Percentiles rank a stretch among this genome's conserved stretches.
Evolutionary conservation across 2,888 invertebrate genomes (phyloP).

Genomic region (Incurvaria masculella): DNA sequence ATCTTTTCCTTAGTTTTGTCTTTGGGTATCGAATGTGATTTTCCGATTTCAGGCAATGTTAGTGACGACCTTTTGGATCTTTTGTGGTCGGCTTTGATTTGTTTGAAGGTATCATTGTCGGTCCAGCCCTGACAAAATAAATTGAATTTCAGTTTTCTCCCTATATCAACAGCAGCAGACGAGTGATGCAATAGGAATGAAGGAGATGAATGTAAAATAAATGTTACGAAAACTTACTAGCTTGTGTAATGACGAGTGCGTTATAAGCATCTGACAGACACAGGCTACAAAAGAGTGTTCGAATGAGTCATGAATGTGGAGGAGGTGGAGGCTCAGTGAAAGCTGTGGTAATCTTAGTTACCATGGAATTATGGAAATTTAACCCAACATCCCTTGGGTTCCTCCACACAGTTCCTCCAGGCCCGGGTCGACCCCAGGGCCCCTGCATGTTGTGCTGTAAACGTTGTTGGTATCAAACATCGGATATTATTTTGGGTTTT

Average conservation of each 20-base stretch:
- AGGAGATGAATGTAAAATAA: neutral
- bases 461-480: constrained; percentile 21
- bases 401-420: constrained; percentile 72
- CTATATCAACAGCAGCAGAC: neutral
- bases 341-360: constrained; percentile 26
- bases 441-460: constrained; percentile 42
- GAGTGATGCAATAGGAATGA: neutral
- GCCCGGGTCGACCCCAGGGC: constrained; percentile 68
- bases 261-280: neutral
- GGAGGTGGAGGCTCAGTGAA: no score
- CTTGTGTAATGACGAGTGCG: no score
- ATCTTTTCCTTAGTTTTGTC: constrained; percentile 28
- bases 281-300: neutral
- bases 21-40: constrained; percentile 6
- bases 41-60: constrained; percentile 46
- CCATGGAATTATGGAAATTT: constrained; percentile 76
- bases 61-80: constrained; percentile 39
- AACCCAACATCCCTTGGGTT: constrained; percentile 68
- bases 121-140: constrained; percentile 40
- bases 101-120: constrained; percentile 39
- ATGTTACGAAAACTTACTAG: no score
- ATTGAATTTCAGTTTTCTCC: neutral
- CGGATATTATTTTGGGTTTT: constrained; percentile 8
- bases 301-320: no score
- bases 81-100: constrained; percentile 31